A percentile compares a stretch with the other conserved stretches of the same genome.
Conservation (phyloP, 2,113 vertebrate species). For the Gallinago undulata region DNA sequence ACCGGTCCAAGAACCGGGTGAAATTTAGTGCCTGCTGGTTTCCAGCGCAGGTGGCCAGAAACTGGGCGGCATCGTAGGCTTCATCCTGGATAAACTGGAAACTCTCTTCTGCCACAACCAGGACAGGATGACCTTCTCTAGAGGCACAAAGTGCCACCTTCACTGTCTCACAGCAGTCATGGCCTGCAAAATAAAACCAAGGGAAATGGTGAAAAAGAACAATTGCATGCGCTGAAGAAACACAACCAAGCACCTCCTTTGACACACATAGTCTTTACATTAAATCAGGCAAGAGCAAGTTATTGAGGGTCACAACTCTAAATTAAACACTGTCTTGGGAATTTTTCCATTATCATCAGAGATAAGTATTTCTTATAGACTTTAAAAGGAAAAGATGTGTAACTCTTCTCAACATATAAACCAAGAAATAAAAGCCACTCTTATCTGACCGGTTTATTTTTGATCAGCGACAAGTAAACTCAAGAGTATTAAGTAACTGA, state of each 20-base stretch:
- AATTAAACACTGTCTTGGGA: neutral
- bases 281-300: neutral
- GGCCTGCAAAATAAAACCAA: slow-evolving; percentile 75
- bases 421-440: neutral
- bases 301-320: neutral
- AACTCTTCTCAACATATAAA: neutral
- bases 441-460: neutral
- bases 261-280: neutral
- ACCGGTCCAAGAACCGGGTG: slow-evolving; percentile 86
- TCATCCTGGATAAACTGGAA: slow-evolving; percentile 91
- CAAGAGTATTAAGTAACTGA: neutral
- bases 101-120: slow-evolving; percentile 80
- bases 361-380: neutral
- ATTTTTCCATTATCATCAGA: neutral
- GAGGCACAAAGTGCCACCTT: slow-evolving; percentile 85
- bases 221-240: neutral
- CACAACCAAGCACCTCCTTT: neutral
- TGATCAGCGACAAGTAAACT: neutral
- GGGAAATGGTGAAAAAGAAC: neutral
- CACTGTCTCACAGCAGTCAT: slow-evolving; percentile 92
- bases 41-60: slow-evolving; percentile 87
- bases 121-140: slow-evolving; percentile 69
- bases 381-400: neutral
- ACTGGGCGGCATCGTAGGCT: slow-evolving; percentile 92
- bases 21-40: slow-evolving; percentile 87